A percentile compares a stretch with the other conserved stretches of the same genome.
These are phyloP conservation scores for Eutolmus rufibarbis DNA, from an alignment of 2,888 invertebrate species.

Conservation along the genomic window DNA sequence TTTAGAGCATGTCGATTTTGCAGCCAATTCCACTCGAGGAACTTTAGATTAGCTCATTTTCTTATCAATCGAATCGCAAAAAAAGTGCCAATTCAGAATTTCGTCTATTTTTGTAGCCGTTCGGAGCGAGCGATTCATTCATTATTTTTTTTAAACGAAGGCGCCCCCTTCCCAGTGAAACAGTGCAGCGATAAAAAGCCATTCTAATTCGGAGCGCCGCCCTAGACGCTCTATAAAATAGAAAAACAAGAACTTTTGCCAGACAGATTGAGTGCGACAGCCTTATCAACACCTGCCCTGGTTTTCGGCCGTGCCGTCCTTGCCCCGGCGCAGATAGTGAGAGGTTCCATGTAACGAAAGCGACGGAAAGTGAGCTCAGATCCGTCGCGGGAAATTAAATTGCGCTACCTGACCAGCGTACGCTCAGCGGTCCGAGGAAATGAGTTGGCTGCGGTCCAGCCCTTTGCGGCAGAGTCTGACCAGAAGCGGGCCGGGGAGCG, in stretches of 20 bases:
- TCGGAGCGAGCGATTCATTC: neutral
- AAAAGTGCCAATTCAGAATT: constrained; percentile 21
- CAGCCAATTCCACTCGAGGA: neutral
- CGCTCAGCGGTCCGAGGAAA: constrained; percentile 53
- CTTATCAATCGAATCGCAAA: neutral
- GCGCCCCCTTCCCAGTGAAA: neutral
- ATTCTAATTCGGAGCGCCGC: constrained; percentile 7
- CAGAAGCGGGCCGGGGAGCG: constrained; percentile 66
- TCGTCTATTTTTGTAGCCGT: constrained; percentile 4
- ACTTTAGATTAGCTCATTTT: neutral
- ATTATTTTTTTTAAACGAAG: neutral
- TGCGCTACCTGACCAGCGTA: neutral
- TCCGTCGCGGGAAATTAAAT: neutral
- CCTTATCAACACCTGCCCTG: neutral
- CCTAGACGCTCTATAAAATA: neutral
- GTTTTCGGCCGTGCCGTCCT: constrained; percentile 26
- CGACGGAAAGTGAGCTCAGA: neutral
- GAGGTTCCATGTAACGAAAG: neutral
- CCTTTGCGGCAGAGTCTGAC: constrained; percentile 59
- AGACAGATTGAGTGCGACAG: neutral
- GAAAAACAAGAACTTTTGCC: neutral
- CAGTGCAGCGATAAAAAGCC: neutral
- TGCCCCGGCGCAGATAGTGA: neutral
- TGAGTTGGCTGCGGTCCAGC: constrained; percentile 77
- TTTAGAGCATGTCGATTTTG: neutral